Evolutionary conservation across 1,140 invertebrate genomes (phyloP), one percentile per base, ranked within the genome.

Genomic region (Centruroides vittatus): DNA sequence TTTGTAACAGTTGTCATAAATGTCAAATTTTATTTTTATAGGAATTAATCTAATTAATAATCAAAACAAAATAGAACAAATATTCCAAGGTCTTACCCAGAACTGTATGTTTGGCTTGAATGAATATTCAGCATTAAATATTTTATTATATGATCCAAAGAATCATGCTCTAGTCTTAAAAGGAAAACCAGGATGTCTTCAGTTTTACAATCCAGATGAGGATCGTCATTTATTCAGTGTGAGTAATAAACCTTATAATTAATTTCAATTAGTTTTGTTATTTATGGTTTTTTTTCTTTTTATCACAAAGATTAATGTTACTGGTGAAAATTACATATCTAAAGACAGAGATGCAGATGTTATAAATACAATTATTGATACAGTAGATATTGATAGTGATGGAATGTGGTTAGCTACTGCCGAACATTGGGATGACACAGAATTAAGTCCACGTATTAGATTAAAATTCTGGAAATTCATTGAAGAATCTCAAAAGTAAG

Each of bases 391-490:
- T 56, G 83, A 80, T 70, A 74, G 76, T 51, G 73, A 78, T 72
- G 84, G 85, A 0, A 67, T 74, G n/a, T 92, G 88, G 88, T 75
- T 92, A 74, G 85, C 81, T 23, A 89, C 86, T 2, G 78, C 84
- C 6, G 87, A 91, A 73, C 76, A 79, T 54, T 78, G 84, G 66
- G 76, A 82, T 68, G 77, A 81, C 62, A 73, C 75, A 52, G 72
- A 79, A 61, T 78, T 79, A 3, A 73, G 69, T 46, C 73, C 78
- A 5, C 85, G 90, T 74, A 74, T 84, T 1, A 73, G 82, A 49
- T 72, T 93, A 0, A 92, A 91, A 70, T 90, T 90, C 72, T 93
- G 88, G 88, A 68, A 78, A 55, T 89, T 80, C 68, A 72, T 83
- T 63, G 64, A 71, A 3, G 72, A 78, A 7, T 75, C 79, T 51